Evolutionary conservation across 2,797 vertebrate genomes (phyloP), one percentile per base, ranked within the genome.

Genomic region (Sebastes matsubarae): DNA sequence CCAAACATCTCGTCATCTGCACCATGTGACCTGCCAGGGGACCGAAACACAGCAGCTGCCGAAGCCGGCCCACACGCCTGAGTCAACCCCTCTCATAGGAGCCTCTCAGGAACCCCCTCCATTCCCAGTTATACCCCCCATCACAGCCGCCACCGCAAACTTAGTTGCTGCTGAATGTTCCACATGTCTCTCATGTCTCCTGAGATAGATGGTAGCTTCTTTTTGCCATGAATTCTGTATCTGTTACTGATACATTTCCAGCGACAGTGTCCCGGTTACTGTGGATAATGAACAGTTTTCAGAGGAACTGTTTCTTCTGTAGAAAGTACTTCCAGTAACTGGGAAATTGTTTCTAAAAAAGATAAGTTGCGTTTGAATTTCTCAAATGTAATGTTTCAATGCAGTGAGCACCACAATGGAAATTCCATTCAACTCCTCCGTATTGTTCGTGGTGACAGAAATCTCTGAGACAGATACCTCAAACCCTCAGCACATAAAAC

Each of bases 1-100:
- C 57, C 68, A 42, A 68, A 78, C 67, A 81, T 81, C 82, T 86
- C 75, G 58, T 90, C 79, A 86, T 87, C 81, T 38, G 61, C 58
- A 83, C 79, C 88, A 88, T 88, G 87, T 92, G 91, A 93, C 83
- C 84, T 71, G 63, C 80, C 73, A 65, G 54, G 68, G 74, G 76
- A 72, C 87, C 63, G 38, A 75, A 78, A 67, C 79, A 57, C 72
- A 89, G 80, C 90, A 92, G 91, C 89, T 92, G 68, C 22, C 38
- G 64, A 68, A 60, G 66, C 10, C 1, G n/a, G 36, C 14, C 46
- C 68, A 70, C 80, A 8, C 24, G 54, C 69, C 70, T 46, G 73
- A 68, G 29, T 76, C 63, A 72, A 72, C 13, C 30, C 13, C 55
- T 34, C 16, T 18, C 42, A 46, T 16, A 46, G 42, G 42, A 46